Percentiles rank a stretch among this genome's conserved stretches.
phyloP scores from a whole-genome alignment of 1,140 invertebrate genomes.

The Neoseiulus cucumeris region DNA sequence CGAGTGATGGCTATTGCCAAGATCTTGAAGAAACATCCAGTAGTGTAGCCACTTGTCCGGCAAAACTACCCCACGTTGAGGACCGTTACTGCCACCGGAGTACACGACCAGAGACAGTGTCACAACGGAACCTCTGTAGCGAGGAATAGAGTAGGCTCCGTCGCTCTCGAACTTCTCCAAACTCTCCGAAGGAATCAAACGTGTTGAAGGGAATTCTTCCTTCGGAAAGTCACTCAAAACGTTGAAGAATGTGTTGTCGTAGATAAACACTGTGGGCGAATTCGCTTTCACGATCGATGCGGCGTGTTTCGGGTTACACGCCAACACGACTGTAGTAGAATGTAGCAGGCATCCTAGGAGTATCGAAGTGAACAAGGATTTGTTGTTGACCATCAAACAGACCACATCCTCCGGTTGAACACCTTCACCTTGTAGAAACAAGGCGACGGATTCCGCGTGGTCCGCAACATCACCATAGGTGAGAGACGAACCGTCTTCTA shows the following conservation, averaged over 20 bases:
- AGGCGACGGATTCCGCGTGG: not conserved
- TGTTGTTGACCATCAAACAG: not conserved
- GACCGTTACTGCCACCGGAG: not conserved
- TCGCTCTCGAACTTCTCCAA: not conserved
- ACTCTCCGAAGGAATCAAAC: too few relatives aligned
- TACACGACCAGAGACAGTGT: not conserved
- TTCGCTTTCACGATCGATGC: not conserved
- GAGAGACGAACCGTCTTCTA: not conserved
- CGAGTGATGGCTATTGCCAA: not conserved
- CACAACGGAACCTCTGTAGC: not conserved
- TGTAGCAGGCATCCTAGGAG: not conserved
- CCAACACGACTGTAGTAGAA: not conserved
- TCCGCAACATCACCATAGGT: not conserved
- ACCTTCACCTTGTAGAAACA: not conserved
- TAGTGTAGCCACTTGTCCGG: constrained; percentile 3
- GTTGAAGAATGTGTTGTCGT: not conserved
- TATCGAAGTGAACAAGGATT: not conserved
- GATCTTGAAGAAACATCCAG: not conserved
- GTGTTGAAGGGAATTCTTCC: not conserved
- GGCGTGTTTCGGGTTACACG: not conserved
- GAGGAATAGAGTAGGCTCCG: not conserved
- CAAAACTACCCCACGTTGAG: not conserved
- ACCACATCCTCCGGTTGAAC: not conserved
- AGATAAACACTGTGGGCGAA: not conserved
- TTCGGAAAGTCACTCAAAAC: not conserved